Evolutionary conservation across 2,888 invertebrate genomes (phyloP).

Genomic region (Cerastis rubricosa): DNA sequence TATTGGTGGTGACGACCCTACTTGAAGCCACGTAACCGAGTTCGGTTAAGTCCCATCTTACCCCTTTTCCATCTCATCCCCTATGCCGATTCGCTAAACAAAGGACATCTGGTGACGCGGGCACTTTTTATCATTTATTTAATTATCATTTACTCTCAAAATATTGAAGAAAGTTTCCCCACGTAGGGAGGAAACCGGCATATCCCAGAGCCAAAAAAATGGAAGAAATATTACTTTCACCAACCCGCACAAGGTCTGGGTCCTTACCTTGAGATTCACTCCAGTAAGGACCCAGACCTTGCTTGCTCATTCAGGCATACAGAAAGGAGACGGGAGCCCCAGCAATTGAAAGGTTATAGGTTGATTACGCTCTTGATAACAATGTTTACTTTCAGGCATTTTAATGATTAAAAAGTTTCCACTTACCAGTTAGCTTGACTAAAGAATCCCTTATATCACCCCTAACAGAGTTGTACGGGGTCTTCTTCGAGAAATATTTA

Average conservation of each 20-base stretch:
- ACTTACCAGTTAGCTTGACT: constrained; percentile 55
- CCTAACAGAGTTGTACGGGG: constrained; percentile 79
- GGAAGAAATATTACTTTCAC: no score
- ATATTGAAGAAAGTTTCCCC: background rate
- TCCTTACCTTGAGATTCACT: no score
- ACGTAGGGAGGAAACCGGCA: background rate
- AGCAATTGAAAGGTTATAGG: background rate
- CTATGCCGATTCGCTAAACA: no score
- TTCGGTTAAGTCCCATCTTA: no score
- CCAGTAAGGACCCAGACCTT: no score
- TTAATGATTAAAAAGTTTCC: background rate
- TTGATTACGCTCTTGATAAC: background rate
- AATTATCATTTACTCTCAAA: background rate
- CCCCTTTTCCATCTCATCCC: no score
- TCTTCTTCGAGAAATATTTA: constrained; percentile 80
- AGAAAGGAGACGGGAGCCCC: background rate
- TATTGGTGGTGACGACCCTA: no score
- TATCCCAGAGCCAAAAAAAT: no score
- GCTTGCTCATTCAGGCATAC: background rate
- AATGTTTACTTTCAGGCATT: background rate
- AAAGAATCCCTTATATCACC: constrained; percentile 83
- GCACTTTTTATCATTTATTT: background rate
- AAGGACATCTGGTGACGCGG: no score
- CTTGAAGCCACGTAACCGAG: no score
- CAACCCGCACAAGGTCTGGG: background rate